Base-by-base conservation (phyloP, 35 echinoderm and acorn worm species). In the Lytechinus pictus region DNA sequence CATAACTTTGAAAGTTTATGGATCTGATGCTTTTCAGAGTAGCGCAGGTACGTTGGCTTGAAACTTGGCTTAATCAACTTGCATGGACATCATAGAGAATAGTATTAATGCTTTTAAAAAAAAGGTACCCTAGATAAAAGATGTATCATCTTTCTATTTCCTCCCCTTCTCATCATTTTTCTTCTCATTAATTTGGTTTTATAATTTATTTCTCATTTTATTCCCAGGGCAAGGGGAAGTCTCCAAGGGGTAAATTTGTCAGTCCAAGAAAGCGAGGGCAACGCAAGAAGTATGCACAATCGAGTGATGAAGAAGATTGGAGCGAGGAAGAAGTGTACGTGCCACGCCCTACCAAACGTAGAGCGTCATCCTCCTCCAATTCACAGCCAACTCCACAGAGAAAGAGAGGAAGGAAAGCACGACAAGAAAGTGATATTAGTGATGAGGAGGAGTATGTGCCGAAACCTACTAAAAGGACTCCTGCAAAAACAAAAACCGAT, bases 271-370 rank as follows among this genome's bases (percentile, higher is more conserved):
- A 92, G 54, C 56, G 94, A 24, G 92, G 92, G n/a, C 28, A 94
- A 79, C 89, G 94, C 52, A 93, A 95, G 52, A 95, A 87, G 33
- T 93, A 94, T 56, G 89, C 53, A 28, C 61, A 92, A 54, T 95
- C 94, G 6, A 95, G 95, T 61, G 96, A 97, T 29, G 96, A 96
- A 8, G 92, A 95, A 3, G 97, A 98, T 53, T 95, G 90, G 57
- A 97, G 95, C 28, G 97, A 98, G 21, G 96, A 98, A 92, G 97
- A 98, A 57, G 95, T 97, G 11, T 98, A 98, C 95, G 95, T 98
- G 55, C 97, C 97, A 28, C 91, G 96, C 57, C 98, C 98, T 52
- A 97, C 98, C 52, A 99, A 97, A 61, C 95, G 98, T 28, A 92
- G 94, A 19, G 97, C 94, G 8, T 86, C 94, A 54, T 95, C 86